These are phyloP conservation scores for Drosophila sp. DNA, from an alignment of 1,140 invertebrate genomes.

Conservation along the genomic window DNA sequence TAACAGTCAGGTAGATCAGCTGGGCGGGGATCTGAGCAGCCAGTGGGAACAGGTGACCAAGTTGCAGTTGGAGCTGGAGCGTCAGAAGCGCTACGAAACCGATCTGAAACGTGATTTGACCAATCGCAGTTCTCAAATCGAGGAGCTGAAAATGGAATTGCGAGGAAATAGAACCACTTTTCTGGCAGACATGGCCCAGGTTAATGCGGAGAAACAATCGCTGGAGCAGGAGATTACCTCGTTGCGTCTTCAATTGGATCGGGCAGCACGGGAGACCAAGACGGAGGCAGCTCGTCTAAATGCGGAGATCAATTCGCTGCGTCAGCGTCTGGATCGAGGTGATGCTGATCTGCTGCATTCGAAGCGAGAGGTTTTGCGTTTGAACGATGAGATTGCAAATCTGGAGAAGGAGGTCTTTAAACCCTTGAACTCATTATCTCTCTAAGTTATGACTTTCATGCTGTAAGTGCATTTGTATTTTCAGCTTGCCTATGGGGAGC, in stretches of 20 bases:
- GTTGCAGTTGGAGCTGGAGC: conserved; percentile 91
- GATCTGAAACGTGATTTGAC: conserved; percentile 90
- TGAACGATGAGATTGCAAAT: conserved; percentile 90
- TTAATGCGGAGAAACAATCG: conserved; percentile 90
- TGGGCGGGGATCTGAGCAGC: conserved; percentile 90
- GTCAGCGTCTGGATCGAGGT: conserved; percentile 90
- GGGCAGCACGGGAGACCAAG: conserved; percentile 89
- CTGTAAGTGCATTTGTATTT: conserved; percentile 4
- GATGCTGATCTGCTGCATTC: conserved; percentile 92
- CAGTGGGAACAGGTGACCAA: conserved; percentile 92
- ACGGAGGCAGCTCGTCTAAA: conserved; percentile 90
- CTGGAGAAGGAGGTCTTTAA: conserved; percentile 90
- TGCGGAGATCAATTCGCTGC: conserved; percentile 90
- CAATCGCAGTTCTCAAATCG: conserved; percentile 89
- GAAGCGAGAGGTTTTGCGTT: conserved; percentile 89
- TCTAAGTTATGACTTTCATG: background rate
- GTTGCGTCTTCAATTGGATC: conserved; percentile 87
- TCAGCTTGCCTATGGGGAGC: conserved; percentile 84
- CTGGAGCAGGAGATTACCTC: conserved; percentile 91
- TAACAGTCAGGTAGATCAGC: conserved; percentile 89
- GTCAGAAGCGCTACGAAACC: conserved; percentile 89
- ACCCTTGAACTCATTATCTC: background rate
- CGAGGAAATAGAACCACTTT: conserved; percentile 90
- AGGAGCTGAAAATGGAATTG: conserved; percentile 91
- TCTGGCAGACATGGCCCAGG: conserved; percentile 90